Percentiles rank a stretch among this genome's conserved stretches.
These are phyloP conservation scores for Lasiurus borealis DNA, from an alignment of 2,113 vertebrate species.

Conservation along the genomic window DNA sequence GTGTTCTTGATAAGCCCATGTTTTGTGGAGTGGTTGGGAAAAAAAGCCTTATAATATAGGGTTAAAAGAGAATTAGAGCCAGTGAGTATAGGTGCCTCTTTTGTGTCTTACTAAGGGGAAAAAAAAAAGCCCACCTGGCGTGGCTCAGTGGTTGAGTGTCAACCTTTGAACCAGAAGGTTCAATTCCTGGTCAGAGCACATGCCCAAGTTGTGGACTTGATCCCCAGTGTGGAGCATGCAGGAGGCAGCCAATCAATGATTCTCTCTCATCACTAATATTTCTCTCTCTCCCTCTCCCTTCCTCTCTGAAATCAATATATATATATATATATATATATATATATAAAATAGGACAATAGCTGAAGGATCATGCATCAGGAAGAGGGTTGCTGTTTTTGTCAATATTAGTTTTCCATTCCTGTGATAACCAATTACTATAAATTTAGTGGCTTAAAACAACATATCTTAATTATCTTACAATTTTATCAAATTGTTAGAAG, in stretches of 20 bases:
- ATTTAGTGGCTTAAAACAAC: background rate
- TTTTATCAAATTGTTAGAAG: background rate
- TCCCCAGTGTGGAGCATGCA: no score
- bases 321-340: no score
- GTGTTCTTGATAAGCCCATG: background rate
- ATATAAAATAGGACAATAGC: background rate
- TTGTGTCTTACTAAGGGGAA: background rate
- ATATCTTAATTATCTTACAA: background rate
- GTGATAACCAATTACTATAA: background rate
- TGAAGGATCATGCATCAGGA: background rate
- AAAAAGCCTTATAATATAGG: background rate
- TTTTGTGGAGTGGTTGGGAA: background rate
- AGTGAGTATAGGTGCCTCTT: background rate
- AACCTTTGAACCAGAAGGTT: no score
- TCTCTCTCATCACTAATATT: no score
- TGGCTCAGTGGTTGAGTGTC: no score
- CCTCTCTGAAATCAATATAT: no score
- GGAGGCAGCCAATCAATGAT: no score
- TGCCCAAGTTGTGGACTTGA: no score
- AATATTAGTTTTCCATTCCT: background rate
- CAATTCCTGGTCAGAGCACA: no score
- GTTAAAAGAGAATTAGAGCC: background rate
- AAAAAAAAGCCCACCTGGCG: no score
- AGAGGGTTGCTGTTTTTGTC: background rate
- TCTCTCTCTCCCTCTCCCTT: no score